Base-by-base conservation (phyloP, 2,113 vertebrate species). In the Cololabis saira region DNA sequence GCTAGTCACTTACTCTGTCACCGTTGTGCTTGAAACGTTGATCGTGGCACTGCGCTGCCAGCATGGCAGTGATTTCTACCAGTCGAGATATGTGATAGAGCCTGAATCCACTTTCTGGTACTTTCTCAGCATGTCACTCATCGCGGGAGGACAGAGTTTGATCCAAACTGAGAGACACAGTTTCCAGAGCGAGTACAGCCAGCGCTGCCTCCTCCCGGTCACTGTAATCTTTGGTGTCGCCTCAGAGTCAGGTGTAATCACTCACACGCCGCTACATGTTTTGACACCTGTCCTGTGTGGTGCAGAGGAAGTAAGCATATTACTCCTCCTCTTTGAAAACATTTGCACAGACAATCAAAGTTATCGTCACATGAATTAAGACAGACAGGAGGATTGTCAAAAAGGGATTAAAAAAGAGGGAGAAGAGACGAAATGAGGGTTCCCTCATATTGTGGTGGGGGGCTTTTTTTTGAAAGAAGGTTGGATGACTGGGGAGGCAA, bases 341-440 rank as follows among this genome's bases (percentile, higher is more conserved):
- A 70, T 72, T 78, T 76, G 78, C 76, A 61, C 53, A 81, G 75
- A 79, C 80, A 85, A 87, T 91, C 77, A 89, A 77, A 82, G 79
- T 76, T 66, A 85, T 88, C 87, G 75, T 85, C 78, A 85, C 79
- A 51, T 70, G 78, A 91, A 91, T 87, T 74, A 76, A 89, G 89
- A 89, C 88, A 82, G 91, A 86, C 87, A 90, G 89, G 83, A 86
- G 77, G 89, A 87, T 89, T 90, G 90, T 91, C 89, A 89, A 78
- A 75, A 52, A 86, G 48, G 73, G 86, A 87, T 89, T 90, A 86
- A 86, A 85, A 87, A 88, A 77, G 60, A 74, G 80, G 74, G n/a
- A 76, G 67, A 80, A 67, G 37, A 63, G 74, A 83, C 76, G 75
- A 85, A 85, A 85, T 65, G 67, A 84, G 77, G 72, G 71, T 59